These are phyloP conservation scores for Vicugna pacos DNA, from an alignment of 2,113 vertebrate species.

Conservation along the genomic window DNA sequence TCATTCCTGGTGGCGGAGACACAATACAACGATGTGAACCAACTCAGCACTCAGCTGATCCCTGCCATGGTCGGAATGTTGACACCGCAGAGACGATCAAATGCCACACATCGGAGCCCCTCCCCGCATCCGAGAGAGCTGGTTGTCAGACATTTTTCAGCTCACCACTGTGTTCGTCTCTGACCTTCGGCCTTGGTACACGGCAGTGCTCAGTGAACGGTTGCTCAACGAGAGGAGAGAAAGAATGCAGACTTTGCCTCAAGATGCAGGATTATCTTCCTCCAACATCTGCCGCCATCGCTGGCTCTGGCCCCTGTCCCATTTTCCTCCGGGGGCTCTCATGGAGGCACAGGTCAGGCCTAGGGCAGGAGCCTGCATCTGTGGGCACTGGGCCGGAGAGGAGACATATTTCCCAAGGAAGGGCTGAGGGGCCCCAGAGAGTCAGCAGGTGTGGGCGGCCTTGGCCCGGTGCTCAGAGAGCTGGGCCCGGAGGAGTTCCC, in stretches of 20 bases:
- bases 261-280: neutral
- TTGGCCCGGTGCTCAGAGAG: conserved; percentile 43
- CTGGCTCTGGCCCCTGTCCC: neutral
- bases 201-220: neutral
- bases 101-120: too few relatives aligned
- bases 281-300: neutral
- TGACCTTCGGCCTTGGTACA: neutral
- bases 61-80: neutral
- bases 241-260: neutral
- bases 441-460: conserved; percentile 40
- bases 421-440: neutral
- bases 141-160: neutral
- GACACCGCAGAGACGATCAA: neutral
- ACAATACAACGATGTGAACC: neutral
- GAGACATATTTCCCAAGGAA: neutral
- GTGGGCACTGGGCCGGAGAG: neutral
- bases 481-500: neutral
- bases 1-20: neutral
- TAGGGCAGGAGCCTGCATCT: neutral
- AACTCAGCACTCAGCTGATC: neutral
- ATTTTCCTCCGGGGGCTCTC: neutral
- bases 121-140: neutral
- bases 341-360: neutral
- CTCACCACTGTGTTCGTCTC: neutral
- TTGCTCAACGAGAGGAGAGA: neutral